These are phyloP conservation scores for Dorcus parallelipipedus DNA, from an alignment of 2,888 invertebrate species.

Conservation along the genomic window DNA sequence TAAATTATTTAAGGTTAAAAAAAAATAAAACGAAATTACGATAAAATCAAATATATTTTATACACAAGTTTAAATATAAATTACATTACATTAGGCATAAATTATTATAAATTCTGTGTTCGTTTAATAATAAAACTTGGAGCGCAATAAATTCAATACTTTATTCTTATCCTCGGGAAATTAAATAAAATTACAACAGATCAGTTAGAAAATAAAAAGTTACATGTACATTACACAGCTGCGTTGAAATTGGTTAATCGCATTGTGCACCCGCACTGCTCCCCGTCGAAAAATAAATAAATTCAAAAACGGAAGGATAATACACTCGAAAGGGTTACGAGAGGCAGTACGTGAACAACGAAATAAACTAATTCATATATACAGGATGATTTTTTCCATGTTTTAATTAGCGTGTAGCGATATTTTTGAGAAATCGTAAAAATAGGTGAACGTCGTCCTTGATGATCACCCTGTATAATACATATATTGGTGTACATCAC, in stretches of 20 bases:
- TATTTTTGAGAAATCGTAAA: slow-evolving; percentile 11
- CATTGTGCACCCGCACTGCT: slow-evolving; percentile 4
- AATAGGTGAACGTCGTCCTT: not conserved
- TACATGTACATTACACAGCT: slow-evolving; percentile 2
- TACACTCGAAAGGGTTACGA: slow-evolving; percentile 4
- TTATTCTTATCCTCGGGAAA: slow-evolving; percentile 5
- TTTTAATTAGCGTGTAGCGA: not conserved
- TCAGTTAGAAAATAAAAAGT: slow-evolving; percentile 1
- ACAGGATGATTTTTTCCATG: slow-evolving; percentile 13
- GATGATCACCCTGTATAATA: slow-evolving; percentile 20
- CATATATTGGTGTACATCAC: slow-evolving; percentile 22
- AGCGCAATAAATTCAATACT: not conserved
- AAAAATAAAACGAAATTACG: slow-evolving; percentile 24
- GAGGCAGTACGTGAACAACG: slow-evolving; percentile 3
- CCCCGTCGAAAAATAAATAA: slow-evolving; percentile 2
- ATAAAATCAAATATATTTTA: slow-evolving; percentile 48
- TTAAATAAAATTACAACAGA: slow-evolving; percentile 12
- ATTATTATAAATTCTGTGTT: slow-evolving; percentile 25
- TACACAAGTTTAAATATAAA: slow-evolving; percentile 48
- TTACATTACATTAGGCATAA: slow-evolving; percentile 46
- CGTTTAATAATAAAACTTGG: slow-evolving; percentile 37
- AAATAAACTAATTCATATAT: slow-evolving; percentile 3
- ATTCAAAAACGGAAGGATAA: slow-evolving; percentile 9
- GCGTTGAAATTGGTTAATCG: not conserved
- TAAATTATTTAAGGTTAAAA: not conserved